These are phyloP conservation scores for Campylomormyrus numenius DNA, from an alignment of 2,113 vertebrate species.

Conservation along the genomic window DNA sequence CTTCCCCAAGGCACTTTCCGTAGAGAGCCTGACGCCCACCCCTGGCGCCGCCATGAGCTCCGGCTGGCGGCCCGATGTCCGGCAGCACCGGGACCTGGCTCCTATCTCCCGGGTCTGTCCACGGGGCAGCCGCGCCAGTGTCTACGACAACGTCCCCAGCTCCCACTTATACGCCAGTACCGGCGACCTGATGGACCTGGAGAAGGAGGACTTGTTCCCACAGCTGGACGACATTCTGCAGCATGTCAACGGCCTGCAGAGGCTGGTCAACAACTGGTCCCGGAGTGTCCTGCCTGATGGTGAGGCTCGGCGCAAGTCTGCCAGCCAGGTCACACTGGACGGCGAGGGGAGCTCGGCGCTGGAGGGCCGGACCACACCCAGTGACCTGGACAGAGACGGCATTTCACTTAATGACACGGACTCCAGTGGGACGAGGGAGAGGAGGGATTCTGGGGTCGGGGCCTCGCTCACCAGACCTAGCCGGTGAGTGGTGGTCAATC, in stretches of 20 bases:
- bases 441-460: slow-evolving; percentile 91
- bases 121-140: slow-evolving; percentile 73
- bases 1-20: slow-evolving; percentile 93
- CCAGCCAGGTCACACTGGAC: slow-evolving; percentile 60
- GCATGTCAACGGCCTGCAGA: slow-evolving; percentile 81
- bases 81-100: slow-evolving; percentile 26
- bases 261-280: slow-evolving; percentile 88
- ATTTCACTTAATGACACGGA: slow-evolving; percentile 82
- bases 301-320: slow-evolving; percentile 35
- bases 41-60: slow-evolving; percentile 51
- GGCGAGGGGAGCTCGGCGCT: slow-evolving; percentile 72
- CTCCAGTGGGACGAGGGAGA: slow-evolving; percentile 73
- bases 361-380: slow-evolving; percentile 76
- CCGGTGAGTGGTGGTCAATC: slow-evolving; percentile 35
- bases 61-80: slow-evolving; percentile 64
- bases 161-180: slow-evolving; percentile 94
- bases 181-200: slow-evolving; percentile 85
- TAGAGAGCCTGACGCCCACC: slow-evolving; percentile 82
- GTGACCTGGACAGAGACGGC: slow-evolving; percentile 79
- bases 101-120: slow-evolving; percentile 59
- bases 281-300: slow-evolving; percentile 70
- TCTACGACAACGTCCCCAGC: slow-evolving; percentile 86
- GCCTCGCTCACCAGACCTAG: slow-evolving; percentile 86
- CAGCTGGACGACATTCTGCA: slow-evolving; percentile 88
- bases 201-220: slow-evolving; percentile 82